These are phyloP conservation scores for Acromyrmex charruanus DNA, from an alignment of 1,140 invertebrate species.

Conservation along the genomic window DNA sequence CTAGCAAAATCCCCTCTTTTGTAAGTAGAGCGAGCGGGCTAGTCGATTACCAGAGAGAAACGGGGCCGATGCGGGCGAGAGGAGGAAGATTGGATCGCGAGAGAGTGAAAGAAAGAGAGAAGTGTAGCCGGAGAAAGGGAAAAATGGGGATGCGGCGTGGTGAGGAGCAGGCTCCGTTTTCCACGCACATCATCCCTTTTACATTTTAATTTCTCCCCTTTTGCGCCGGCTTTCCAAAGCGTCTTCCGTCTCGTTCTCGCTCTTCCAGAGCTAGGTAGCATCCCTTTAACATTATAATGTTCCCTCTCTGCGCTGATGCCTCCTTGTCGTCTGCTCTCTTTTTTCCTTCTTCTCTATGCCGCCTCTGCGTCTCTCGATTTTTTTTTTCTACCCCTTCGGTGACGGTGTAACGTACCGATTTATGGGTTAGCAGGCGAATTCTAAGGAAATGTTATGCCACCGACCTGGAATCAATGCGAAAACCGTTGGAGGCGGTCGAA, in stretches of 20 bases:
- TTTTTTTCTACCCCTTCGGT: constrained; percentile 72
- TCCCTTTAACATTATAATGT: constrained; percentile 85
- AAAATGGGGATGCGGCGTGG: constrained; percentile 27
- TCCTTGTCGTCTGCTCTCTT: constrained; percentile 51
- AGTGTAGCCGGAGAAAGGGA: constrained; percentile 1
- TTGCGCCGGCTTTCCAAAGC: constrained; percentile 82
- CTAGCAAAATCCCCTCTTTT: constrained; percentile 81
- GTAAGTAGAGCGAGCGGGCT: constrained; percentile 66
- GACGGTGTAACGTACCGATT: constrained; percentile 82
- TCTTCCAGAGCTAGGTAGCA: constrained; percentile 76
- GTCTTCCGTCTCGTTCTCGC: constrained; percentile 58
- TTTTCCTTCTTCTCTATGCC: constrained; percentile 53
- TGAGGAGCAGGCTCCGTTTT: constrained; percentile 76
- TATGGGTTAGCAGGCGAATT: constrained; percentile 80
- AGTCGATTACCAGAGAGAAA: constrained; percentile 70
- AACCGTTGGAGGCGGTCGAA: constrained; percentile 78
- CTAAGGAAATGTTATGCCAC: constrained; percentile 83
- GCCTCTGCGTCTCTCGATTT: constrained; percentile 68
- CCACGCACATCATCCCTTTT: constrained; percentile 85
- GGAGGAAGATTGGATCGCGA: constrained; percentile 35
- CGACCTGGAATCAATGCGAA: constrained; percentile 82
- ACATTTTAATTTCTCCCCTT: constrained; percentile 86
- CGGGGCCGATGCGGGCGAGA: constrained; percentile 58
- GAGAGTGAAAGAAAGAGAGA: constrained; percentile 48
- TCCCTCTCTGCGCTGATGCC: constrained; percentile 59